Evolutionary conservation across 2,797 vertebrate genomes (phyloP).

Genomic region (Luscinia megarhynchos): DNA sequence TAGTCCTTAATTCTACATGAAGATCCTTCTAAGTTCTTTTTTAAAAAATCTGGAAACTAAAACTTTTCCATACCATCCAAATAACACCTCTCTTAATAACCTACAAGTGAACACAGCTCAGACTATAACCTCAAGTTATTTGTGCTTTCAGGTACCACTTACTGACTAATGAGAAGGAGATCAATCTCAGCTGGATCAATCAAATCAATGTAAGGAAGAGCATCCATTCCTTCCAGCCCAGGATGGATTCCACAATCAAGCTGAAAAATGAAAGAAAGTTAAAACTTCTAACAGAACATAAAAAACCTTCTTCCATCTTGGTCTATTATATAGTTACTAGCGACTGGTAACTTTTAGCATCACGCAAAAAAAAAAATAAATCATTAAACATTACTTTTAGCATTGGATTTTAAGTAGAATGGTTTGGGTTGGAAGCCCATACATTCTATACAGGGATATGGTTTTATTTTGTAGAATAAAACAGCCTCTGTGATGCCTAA

Average conservation of each 20-base stretch:
- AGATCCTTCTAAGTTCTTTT: not conserved
- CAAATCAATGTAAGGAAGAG: conserved; percentile 93
- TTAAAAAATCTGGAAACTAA: not conserved
- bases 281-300: not conserved
- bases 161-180: conserved; percentile 97
- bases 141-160: conserved; percentile 66
- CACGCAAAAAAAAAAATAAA: not conserved
- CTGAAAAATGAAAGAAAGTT: conserved; percentile 68
- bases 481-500: not conserved
- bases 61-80: not conserved
- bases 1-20: not conserved
- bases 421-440: not conserved
- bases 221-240: conserved; percentile 95
- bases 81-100: not conserved
- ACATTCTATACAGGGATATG: not conserved
- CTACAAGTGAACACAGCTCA: not conserved
- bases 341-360: not conserved
- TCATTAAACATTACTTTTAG: not conserved
- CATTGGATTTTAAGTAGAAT: not conserved
- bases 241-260: conserved; percentile 96
- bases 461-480: not conserved
- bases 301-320: not conserved
- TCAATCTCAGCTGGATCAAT: conserved; percentile 96
- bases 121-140: not conserved
- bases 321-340: not conserved